phyloP scores from a whole-genome alignment of 1,140 invertebrate genomes.

The Drosophila subobscura region DNA sequence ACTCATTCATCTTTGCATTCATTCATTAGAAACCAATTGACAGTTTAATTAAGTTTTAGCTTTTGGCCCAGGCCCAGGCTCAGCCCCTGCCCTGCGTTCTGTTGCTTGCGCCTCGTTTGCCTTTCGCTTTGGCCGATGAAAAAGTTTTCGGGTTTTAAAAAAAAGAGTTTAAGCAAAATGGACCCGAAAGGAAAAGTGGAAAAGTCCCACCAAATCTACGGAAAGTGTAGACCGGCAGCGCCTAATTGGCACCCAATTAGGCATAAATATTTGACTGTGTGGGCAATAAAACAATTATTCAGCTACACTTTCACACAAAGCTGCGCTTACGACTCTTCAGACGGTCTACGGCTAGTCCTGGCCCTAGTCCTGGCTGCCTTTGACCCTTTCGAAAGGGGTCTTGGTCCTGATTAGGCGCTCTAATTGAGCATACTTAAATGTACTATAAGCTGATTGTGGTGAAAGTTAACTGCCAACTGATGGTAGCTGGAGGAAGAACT shows the following conservation, averaged over 20 bases:
- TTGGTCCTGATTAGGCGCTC: conserved; percentile 36
- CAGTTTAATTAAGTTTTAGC: conserved; percentile 74
- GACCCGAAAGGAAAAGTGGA: neutral
- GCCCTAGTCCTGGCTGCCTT: conserved; percentile 3
- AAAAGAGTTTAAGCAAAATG: conserved; percentile 51
- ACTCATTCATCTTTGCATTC: conserved; percentile 67
- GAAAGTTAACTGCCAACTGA: neutral
- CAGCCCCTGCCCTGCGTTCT: too few relatives aligned
- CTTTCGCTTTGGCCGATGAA: conserved; percentile 18
- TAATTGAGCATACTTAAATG: conserved; percentile 54
- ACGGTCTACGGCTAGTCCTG: neutral
- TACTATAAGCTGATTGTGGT: conserved; percentile 43
- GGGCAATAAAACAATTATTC: conserved; percentile 56
- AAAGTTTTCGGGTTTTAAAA: conserved; percentile 29
- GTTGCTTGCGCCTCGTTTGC: conserved; percentile 21
- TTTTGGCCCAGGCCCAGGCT: conserved; percentile 10
- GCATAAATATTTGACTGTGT: conserved; percentile 57
- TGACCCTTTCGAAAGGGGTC: conserved; percentile 27
- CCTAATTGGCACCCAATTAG: conserved; percentile 57
- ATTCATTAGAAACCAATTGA: conserved; percentile 72
- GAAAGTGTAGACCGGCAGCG: conserved; percentile 39
- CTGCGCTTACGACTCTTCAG: conserved; percentile 36
- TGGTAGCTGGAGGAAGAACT: too few relatives aligned
- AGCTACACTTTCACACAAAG: conserved; percentile 19
- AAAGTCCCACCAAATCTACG: conserved; percentile 8